Base-by-base conservation (phyloP, 2,113 vertebrate species). In the Aphyosemion australe region DNA sequence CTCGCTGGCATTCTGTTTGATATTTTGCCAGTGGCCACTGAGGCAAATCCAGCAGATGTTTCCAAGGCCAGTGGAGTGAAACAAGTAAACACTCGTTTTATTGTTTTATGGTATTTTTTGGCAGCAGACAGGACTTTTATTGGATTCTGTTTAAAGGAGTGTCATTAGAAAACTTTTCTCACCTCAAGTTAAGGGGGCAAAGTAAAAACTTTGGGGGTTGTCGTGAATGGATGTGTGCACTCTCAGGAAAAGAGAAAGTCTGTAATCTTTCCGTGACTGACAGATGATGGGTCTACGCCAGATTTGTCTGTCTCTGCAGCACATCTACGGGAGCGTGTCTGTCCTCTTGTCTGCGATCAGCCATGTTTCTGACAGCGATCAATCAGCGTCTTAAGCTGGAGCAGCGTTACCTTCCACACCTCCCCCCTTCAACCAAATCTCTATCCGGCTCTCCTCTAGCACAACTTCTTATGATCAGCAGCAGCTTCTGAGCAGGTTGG, bases 31-130 rank as follows among this genome's bases (percentile, higher is more conserved):
- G 49, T 62, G 78, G 79, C 66, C 78, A 72, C 1, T 0, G 65
- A 69, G 71, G 77, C 69, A 84, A 84, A 88, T 80, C 79, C 75
- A 82, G 74, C 87, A 89, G 85, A 70, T 84, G 86, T 88, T 86
- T 76, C 80, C 46, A 64, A 72, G 59, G 65, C 72, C 60, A 80
- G 70, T 70, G 73, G 71, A 85, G 79, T 78, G 82, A 85, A 82
- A 86, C 86, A 45, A 65, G 65, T 76, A 83, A 84, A 84, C 34
- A 37, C 59, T 69, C 78, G 72, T 80, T 86, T 83, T 73, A 81
- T 83, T 84, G 58, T 83, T 83, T 69, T 65, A 11, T 66, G 50
- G 62, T 73, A 19, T 48, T 61, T 72, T 78, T 78, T 88, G 75
- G 80, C 78, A 80, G 61, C 53, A 51, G 49, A 37, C 50, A 9